Conservation (phyloP, 2,888 invertebrate species). For the Bellardia bayeri region DNA sequence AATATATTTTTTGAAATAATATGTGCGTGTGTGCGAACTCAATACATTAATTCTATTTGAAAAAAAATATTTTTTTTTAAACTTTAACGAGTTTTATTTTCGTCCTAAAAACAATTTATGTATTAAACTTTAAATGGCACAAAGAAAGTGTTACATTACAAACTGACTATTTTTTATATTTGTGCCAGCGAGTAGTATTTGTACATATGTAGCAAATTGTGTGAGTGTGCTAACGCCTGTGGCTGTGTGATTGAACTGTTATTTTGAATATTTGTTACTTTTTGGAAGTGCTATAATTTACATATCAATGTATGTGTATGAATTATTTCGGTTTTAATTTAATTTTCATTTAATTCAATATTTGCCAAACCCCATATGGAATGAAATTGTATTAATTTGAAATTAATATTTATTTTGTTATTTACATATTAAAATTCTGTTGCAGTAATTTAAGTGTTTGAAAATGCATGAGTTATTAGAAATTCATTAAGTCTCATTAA, state of each 20-base stretch:
- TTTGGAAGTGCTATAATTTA: too few species aligned
- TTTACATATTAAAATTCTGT: too few species aligned
- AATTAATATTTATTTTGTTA: too few species aligned
- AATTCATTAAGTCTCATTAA: too few species aligned
- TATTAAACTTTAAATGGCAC: conserved; percentile 59
- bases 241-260: background rate
- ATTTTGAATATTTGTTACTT: too few species aligned
- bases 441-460: too few species aligned
- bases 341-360: too few species aligned
- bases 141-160: conserved; percentile 74
- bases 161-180: background rate
- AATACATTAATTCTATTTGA: conserved; percentile 52
- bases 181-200: background rate
- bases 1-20: background rate
- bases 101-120: conserved; percentile 5
- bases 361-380: too few species aligned
- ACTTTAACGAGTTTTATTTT: conserved; percentile 24
- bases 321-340: too few species aligned
- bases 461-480: too few species aligned
- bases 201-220: background rate
- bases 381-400: too few species aligned
- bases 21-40: conserved; percentile 32
- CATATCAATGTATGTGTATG: too few species aligned
- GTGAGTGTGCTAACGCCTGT: background rate
- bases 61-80: background rate